phyloP scores from a whole-genome alignment of 1,140 invertebrate genomes.

The Leptopilina clavipes region DNA sequence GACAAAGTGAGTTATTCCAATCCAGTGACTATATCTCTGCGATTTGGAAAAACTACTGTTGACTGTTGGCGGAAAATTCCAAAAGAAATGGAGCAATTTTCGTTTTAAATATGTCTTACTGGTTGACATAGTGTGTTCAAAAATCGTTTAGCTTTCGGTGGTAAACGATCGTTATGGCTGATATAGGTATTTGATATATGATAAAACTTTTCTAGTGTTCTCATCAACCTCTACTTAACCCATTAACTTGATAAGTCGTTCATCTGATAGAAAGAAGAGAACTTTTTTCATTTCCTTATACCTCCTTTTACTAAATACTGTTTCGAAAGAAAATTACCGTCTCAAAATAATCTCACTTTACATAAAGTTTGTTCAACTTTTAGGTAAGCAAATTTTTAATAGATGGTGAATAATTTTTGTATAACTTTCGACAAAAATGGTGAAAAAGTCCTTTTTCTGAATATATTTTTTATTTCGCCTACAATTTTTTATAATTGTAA shows the following conservation, averaged over 20 bases:
- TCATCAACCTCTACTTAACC: conserved; percentile 21
- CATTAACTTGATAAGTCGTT: not conserved
- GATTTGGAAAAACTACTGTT: not conserved
- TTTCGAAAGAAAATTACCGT: no score
- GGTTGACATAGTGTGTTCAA: conserved; percentile 48
- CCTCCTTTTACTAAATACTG: not conserved
- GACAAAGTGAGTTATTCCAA: conserved; percentile 32
- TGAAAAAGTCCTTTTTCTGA: no score
- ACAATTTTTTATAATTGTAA: no score
- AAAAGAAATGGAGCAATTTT: not conserved
- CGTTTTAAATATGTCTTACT: not conserved
- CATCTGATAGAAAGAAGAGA: not conserved
- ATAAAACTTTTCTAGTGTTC: conserved; percentile 47
- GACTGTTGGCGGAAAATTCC: conserved; percentile 2
- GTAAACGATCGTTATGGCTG: conserved; percentile 47
- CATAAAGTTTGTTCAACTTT: not conserved
- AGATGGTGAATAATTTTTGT: no score
- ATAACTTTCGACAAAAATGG: no score
- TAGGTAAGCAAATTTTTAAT: not conserved
- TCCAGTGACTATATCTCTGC: conserved; percentile 13
- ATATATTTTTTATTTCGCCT: no score
- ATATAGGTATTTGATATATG: conserved; percentile 48
- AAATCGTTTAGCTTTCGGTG: conserved; percentile 57
- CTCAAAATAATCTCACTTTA: no score
- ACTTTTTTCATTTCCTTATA: not conserved